phyloP scores from a whole-genome alignment of 1,140 invertebrate species.

The Pachypsylla venusta region DNA sequence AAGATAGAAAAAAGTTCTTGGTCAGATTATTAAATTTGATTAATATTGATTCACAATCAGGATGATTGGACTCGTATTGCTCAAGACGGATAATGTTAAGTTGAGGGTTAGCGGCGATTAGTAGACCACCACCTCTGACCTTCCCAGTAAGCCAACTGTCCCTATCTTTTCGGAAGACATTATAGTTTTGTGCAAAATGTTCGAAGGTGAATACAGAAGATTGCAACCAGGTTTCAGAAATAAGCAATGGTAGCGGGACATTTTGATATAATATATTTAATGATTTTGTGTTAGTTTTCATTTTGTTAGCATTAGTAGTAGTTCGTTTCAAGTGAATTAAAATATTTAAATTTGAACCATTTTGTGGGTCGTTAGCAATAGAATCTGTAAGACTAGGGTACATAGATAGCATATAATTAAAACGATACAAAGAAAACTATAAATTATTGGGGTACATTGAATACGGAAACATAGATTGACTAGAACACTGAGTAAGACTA shows the following conservation, averaged over 20 bases:
- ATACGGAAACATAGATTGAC: not conserved
- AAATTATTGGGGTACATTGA: too few relatives aligned
- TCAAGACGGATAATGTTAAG: not conserved
- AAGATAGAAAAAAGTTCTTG: not conserved
- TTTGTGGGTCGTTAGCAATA: not conserved
- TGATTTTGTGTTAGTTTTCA: not conserved
- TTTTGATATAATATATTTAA: not conserved
- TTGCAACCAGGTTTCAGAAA: not conserved
- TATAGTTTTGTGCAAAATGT: not conserved
- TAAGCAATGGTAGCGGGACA: not conserved
- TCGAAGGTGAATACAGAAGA: not conserved
- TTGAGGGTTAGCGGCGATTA: not conserved
- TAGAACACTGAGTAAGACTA: not conserved
- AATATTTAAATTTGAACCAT: not conserved
- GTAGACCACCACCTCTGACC: not conserved
- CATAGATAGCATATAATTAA: not conserved
- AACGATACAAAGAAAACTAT: not conserved
- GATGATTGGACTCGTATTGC: not conserved
- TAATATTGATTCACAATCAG: not conserved
- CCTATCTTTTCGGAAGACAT: not conserved
- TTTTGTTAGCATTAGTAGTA: not conserved
- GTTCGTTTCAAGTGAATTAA: not conserved
- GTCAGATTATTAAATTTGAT: not conserved
- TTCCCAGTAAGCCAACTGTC: not conserved
- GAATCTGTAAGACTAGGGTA: not conserved